Percentiles rank a stretch among this genome's conserved stretches.
phyloP scores from a whole-genome alignment of 2,797 vertebrate genomes.

The Coregonus suidteri region DNA sequence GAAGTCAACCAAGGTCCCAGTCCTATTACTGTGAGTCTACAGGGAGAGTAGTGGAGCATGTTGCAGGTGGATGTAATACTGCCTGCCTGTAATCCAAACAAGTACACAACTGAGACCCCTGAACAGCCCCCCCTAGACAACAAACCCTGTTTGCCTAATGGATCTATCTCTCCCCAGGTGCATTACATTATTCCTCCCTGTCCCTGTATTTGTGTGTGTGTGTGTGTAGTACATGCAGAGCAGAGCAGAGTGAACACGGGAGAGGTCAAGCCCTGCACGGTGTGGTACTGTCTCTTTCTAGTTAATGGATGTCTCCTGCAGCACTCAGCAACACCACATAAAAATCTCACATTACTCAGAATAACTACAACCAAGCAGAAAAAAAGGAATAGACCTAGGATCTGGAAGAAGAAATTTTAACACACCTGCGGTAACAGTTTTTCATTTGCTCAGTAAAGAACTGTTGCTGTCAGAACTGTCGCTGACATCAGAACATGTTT shows the following conservation, averaged over 20 bases:
- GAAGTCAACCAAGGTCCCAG: neutral
- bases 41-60: neutral
- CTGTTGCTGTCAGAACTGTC: neutral
- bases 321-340: constrained; percentile 14
- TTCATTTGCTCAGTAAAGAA: no score
- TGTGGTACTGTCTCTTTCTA: neutral
- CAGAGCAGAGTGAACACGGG: constrained; percentile 8
- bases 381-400: no score
- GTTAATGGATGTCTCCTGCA: constrained; percentile 37
- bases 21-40: neutral
- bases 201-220: neutral
- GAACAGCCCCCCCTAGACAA: neutral
- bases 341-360: constrained; percentile 16
- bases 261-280: constrained; percentile 22
- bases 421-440: no score
- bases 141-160: neutral
- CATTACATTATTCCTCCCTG: neutral
- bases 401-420: no score
- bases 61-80: neutral
- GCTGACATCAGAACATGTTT: neutral
- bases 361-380: neutral
- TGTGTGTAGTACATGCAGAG: neutral
- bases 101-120: neutral
- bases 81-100: neutral
- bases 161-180: neutral